phyloP scores from a whole-genome alignment of 2,888 invertebrate genomes.

The Hymenopus coronatus region DNA sequence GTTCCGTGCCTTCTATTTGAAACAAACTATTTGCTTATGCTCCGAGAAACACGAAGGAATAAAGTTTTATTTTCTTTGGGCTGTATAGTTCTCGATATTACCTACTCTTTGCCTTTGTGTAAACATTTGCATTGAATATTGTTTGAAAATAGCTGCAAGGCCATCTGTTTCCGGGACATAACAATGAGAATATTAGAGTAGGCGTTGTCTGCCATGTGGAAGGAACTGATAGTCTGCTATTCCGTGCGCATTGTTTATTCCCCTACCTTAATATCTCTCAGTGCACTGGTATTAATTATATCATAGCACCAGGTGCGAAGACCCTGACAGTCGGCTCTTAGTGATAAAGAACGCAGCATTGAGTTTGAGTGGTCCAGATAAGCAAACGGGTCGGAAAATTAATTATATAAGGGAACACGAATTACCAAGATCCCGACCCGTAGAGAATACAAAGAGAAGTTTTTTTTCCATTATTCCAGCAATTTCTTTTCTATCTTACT shows the following conservation, averaged over 20 bases:
- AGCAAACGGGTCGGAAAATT: not conserved
- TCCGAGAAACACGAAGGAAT: too few species aligned
- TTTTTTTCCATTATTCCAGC: not conserved
- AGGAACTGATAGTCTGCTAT: not conserved
- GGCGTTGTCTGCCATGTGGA: not conserved
- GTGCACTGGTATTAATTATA: not conserved
- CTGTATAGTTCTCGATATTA: too few species aligned
- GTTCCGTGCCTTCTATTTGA: too few species aligned
- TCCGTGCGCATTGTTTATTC: not conserved
- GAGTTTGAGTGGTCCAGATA: not conserved
- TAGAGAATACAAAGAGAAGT: not conserved
- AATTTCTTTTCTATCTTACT: not conserved
- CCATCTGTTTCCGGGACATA: not conserved
- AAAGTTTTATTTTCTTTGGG: too few species aligned
- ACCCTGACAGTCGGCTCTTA: not conserved
- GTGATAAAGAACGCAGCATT: not conserved
- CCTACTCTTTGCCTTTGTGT: too few species aligned
- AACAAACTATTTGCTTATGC: too few species aligned
- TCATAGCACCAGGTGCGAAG: not conserved
- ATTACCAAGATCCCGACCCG: not conserved
- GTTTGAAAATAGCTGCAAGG: not conserved
- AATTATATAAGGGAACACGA: not conserved
- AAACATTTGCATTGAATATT: not conserved
- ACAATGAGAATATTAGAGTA: not conserved
- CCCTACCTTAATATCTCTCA: not conserved